Evolutionary conservation across 1,140 invertebrate genomes (phyloP).

Genomic region (Oppia nitens): DNA sequence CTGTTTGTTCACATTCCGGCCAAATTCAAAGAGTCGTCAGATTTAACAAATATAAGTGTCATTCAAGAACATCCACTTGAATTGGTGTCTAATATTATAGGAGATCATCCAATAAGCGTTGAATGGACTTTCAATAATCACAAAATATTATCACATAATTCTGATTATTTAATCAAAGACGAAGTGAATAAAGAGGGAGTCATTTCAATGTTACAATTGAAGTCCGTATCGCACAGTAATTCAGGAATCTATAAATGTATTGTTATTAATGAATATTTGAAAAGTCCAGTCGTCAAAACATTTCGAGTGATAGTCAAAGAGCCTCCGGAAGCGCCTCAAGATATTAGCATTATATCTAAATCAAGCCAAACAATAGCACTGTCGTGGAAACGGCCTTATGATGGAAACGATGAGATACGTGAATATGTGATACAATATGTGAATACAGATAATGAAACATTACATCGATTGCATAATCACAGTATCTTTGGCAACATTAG

Average conservation of each 20-base stretch:
- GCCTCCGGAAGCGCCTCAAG: background rate
- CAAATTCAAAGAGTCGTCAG: conserved; percentile 9
- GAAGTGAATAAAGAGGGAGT: background rate
- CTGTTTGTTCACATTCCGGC: conserved; percentile 26
- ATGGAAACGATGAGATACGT: background rate
- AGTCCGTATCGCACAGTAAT: conserved; percentile 41
- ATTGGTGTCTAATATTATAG: conserved; percentile 18
- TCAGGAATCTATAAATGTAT: conserved; percentile 71
- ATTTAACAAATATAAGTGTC: conserved; percentile 15
- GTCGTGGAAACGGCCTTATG: background rate
- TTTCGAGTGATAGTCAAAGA: conserved; percentile 59
- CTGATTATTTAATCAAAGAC: background rate
- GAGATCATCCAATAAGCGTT: conserved; percentile 20
- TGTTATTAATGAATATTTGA: conserved; percentile 65
- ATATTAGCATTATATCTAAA: background rate
- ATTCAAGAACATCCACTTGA: conserved; percentile 16
- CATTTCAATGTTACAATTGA: background rate
- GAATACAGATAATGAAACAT: conserved; percentile 41
- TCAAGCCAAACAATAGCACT: background rate
- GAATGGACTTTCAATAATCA: conserved; percentile 14
- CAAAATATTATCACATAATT: background rate
- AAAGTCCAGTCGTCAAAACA: conserved; percentile 73
- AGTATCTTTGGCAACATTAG: conserved; percentile 51
- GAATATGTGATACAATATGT: conserved; percentile 1
- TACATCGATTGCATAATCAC: conserved; percentile 66